phyloP scores from a whole-genome alignment of 1,140 invertebrate species.

The Papilio dardanus region DNA sequence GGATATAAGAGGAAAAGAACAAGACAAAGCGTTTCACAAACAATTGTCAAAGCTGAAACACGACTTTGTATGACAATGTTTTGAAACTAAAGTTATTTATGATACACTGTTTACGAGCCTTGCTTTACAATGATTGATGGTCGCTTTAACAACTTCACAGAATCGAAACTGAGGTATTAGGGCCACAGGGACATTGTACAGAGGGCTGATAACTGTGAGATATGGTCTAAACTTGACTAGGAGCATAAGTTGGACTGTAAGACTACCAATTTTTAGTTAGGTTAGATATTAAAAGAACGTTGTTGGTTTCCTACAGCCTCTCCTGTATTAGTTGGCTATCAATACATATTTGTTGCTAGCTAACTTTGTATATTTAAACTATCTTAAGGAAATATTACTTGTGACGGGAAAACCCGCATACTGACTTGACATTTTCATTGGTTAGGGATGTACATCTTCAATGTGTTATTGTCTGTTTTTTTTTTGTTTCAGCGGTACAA shows the following conservation, averaged over 20 bases:
- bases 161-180: neutral
- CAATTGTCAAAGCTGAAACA: neutral
- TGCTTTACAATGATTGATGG: constrained; percentile 9
- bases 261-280: neutral
- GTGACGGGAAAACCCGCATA: neutral
- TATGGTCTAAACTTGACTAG: neutral
- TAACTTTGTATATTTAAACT: neutral
- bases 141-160: neutral
- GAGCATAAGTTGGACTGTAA: neutral
- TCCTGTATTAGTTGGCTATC: neutral
- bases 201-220: neutral
- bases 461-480: neutral
- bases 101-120: neutral
- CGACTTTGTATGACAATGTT: neutral
- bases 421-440: neutral
- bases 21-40: neutral
- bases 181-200: neutral
- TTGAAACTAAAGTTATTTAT: constrained; percentile 2
- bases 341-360: neutral
- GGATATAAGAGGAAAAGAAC: neutral
- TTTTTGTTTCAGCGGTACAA: neutral
- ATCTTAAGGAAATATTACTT: neutral
- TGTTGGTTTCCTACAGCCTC: no score
- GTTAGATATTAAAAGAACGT: neutral
- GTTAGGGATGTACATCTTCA: neutral